Evolutionary conservation across 2,113 vertebrate genomes (phyloP).

Genomic region (Pseudopodoces humilis): DNA sequence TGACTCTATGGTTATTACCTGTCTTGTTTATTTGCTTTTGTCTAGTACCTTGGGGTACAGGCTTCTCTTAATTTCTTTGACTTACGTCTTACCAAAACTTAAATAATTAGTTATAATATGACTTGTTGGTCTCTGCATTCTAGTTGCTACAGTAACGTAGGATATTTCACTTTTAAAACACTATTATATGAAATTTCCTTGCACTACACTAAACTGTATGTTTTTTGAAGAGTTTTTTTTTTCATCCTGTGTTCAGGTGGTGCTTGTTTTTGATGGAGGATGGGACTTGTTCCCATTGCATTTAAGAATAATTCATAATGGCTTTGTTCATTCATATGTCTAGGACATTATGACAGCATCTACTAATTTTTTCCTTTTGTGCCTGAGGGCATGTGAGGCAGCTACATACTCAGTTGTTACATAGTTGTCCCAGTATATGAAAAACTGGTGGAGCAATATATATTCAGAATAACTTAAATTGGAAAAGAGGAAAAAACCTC

Average conservation of each 20-base stretch:
- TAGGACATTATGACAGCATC: background rate
- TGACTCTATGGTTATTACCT: background rate
- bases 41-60: background rate
- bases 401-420: background rate
- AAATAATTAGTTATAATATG: background rate
- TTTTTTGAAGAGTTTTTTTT: background rate
- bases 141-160: background rate
- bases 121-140: background rate
- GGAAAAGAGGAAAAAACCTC: accelerated
- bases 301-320: background rate
- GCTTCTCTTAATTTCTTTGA: background rate
- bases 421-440: background rate
- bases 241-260: background rate
- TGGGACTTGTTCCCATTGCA: accelerated
- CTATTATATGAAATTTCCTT: background rate
- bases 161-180: background rate
- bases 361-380: background rate
- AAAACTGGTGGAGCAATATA: background rate
- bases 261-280: background rate
- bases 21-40: background rate
- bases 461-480: background rate
- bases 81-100: background rate
- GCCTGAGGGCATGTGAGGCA: background rate
- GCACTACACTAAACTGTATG: accelerated
- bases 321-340: background rate